Percentiles rank a stretch among this genome's conserved stretches.
These are phyloP conservation scores for Tetragnatha versicolor DNA, from an alignment of 1,140 invertebrate genomes.

Conservation along the genomic window DNA sequence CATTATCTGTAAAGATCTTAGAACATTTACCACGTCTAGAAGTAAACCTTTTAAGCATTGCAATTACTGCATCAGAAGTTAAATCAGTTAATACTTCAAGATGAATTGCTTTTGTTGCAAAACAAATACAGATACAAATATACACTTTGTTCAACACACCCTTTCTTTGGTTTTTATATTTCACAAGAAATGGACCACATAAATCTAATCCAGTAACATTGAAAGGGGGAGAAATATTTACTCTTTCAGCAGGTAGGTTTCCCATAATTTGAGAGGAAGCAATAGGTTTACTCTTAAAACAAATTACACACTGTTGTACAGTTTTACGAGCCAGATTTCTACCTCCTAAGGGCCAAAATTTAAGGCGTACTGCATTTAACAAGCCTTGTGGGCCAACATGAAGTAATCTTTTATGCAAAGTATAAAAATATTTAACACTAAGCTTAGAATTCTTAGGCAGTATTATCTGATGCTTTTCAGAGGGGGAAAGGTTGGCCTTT, in stretches of 20 bases:
- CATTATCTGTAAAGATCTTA: background rate
- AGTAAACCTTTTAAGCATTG: conserved; percentile 47
- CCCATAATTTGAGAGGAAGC: background rate
- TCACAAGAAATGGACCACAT: background rate
- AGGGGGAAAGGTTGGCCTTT: background rate
- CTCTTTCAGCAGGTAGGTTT: background rate
- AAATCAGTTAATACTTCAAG: conserved; percentile 48
- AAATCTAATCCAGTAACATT: background rate
- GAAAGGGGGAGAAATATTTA: background rate
- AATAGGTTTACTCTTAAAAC: background rate
- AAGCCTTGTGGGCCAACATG: background rate
- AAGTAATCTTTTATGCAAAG: background rate
- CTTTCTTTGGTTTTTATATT: background rate
- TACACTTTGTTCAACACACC: too few species aligned
- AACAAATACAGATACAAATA: conserved; percentile 43
- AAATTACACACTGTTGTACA: background rate
- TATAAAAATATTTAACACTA: background rate
- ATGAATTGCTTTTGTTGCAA: conserved; percentile 48
- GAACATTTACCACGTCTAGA: background rate
- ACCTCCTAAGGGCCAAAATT: background rate
- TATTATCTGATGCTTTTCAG: background rate
- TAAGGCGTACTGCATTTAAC: background rate
- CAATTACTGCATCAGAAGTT: conserved; percentile 47
- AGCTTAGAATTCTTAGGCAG: background rate
- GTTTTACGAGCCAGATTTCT: background rate